phyloP scores from a whole-genome alignment of 2,797 vertebrate species.

The Paramormyrops hopkinsi region DNA sequence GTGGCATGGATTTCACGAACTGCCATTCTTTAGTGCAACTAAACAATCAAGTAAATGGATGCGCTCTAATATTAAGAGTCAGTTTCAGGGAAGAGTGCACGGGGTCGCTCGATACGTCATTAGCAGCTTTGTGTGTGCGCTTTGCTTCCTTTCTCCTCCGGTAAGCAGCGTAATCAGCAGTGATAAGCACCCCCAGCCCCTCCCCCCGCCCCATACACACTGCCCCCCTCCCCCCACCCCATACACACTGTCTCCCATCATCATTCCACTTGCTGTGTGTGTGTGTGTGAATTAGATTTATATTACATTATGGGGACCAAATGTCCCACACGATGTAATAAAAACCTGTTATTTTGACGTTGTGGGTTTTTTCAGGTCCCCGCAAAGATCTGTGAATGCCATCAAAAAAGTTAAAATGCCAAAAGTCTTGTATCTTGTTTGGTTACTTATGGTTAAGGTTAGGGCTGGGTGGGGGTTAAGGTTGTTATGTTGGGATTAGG shows the following conservation, averaged over 20 bases:
- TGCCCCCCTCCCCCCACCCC: background rate
- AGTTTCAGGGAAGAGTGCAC: background rate
- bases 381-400: too few relatives aligned
- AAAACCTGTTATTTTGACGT: too few relatives aligned
- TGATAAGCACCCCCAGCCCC: constrained; percentile 29
- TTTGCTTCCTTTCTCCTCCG: background rate
- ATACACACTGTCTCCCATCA: background rate
- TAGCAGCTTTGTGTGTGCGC: background rate
- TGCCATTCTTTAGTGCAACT: background rate
- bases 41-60: background rate
- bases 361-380: too few relatives aligned
- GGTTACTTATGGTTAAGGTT: too few relatives aligned
- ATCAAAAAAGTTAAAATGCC: too few relatives aligned
- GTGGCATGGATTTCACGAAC: background rate
- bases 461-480: background rate
- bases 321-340: too few relatives aligned
- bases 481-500: background rate
- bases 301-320: too few relatives aligned
- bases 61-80: background rate
- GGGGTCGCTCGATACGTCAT: background rate
- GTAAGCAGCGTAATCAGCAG: constrained; percentile 28
- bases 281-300: background rate
- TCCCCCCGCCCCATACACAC: background rate
- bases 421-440: too few relatives aligned
- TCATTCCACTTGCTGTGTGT: background rate